Percentiles rank a stretch among this genome's conserved stretches.
These are phyloP conservation scores for Dicyrtomina minuta DNA, from an alignment of 2,888 invertebrate genomes.

Conservation along the genomic window DNA sequence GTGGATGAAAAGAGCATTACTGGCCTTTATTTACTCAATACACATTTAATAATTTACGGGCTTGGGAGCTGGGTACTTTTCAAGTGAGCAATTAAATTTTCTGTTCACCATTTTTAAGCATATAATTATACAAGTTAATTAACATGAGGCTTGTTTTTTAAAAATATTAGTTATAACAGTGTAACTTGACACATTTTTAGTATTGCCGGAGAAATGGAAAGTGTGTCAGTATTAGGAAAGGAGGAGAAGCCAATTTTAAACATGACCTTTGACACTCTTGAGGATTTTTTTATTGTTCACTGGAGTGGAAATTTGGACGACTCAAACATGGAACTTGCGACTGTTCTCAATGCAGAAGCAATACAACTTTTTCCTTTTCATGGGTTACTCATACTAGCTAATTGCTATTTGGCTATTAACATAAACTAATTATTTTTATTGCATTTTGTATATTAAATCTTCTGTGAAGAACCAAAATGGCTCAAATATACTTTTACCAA, in stretches of 20 bases:
- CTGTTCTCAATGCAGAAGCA: constrained; percentile 60
- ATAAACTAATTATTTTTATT: too few relatives aligned
- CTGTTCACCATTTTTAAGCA: too few relatives aligned
- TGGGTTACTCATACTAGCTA: constrained; percentile 31
- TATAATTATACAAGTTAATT: too few relatives aligned
- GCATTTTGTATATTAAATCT: too few relatives aligned
- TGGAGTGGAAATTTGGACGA: constrained; percentile 83
- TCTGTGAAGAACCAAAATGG: too few relatives aligned
- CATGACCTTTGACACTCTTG: constrained; percentile 71
- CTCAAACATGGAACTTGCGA: constrained; percentile 67
- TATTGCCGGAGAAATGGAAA: constrained; percentile 51
- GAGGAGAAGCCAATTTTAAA: constrained; percentile 57
- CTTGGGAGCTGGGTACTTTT: constrained; percentile 65
- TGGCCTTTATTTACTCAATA: constrained; percentile 68
- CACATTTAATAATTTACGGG: constrained; percentile 76
- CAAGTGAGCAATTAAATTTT: constrained; percentile 36
- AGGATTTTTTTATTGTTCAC: constrained; percentile 71
- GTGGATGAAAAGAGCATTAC: constrained; percentile 66
- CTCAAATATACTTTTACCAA: too few relatives aligned
- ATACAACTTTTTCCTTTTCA: constrained; percentile 44
- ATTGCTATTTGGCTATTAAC: too few relatives aligned
- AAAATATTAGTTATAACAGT: too few relatives aligned
- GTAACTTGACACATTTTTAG: too few relatives aligned
- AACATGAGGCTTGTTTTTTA: too few relatives aligned
- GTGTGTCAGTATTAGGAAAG: constrained; percentile 37